Evolutionary conservation across 2,888 invertebrate species (phyloP).

Genomic region (Eupelmus urozonus): DNA sequence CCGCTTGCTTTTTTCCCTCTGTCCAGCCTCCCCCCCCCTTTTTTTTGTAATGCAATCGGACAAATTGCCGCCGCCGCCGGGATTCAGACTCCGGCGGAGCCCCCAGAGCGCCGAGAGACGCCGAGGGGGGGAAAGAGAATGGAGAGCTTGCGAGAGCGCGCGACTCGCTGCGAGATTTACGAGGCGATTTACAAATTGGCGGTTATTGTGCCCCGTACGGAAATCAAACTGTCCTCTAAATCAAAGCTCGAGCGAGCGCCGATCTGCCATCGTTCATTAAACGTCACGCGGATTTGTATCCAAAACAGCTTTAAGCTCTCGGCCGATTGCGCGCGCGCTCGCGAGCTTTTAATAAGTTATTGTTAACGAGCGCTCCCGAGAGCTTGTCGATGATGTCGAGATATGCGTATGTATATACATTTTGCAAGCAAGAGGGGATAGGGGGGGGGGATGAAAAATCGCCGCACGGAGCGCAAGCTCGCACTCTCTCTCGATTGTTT

Average conservation of each 20-base stretch:
- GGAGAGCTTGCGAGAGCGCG: neutral
- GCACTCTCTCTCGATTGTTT: slow-evolving; percentile 1
- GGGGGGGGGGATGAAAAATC: slow-evolving; percentile 24
- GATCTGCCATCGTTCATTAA: slow-evolving; percentile 74
- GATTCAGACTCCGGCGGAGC: neutral
- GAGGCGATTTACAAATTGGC: slow-evolving; percentile 77
- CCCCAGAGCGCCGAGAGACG: slow-evolving; percentile 4
- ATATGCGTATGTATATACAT: neutral
- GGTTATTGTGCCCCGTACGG: slow-evolving; percentile 75
- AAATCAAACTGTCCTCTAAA: slow-evolving; percentile 76
- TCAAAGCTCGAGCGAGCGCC: slow-evolving; percentile 71
- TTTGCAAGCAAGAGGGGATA: neutral
- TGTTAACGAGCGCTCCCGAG: neutral
- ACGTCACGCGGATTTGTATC: slow-evolving; percentile 69
- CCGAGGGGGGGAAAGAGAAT: slow-evolving; percentile 9
- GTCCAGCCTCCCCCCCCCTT: too few species aligned
- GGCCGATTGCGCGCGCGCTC: neutral
- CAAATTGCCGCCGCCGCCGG: slow-evolving; percentile 51
- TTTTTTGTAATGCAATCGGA: slow-evolving; percentile 48
- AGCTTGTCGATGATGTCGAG: neutral
- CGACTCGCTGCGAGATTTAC: slow-evolving; percentile 73
- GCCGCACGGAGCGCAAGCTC: too few species aligned
- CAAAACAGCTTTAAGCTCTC: slow-evolving; percentile 12
- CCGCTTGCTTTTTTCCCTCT: too few species aligned
- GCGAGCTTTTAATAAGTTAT: slow-evolving; percentile 47